phyloP scores from a whole-genome alignment of 2,888 invertebrate genomes.

The Tachina fera region DNA sequence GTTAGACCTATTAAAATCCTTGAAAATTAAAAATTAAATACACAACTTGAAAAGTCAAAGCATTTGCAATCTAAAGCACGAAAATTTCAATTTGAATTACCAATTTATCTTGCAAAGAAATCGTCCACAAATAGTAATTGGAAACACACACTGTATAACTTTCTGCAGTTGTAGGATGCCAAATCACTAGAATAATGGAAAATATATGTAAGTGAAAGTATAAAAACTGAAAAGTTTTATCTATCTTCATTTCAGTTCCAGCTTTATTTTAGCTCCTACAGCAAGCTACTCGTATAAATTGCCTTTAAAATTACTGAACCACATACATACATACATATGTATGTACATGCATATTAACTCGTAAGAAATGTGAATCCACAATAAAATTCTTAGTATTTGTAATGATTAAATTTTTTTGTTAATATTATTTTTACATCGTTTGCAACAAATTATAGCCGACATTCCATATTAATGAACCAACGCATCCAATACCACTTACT shows the following conservation, averaged over 20 bases:
- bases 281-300: not conserved
- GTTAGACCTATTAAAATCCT: conserved; percentile 13
- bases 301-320: conserved; percentile 59
- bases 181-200: no score
- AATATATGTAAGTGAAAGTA: no score
- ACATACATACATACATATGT: conserved; percentile 36
- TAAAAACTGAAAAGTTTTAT: no score
- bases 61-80: not conserved
- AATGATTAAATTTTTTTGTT: conserved; percentile 10
- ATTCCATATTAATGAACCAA: conserved; percentile 56
- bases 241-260: not conserved
- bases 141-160: no score
- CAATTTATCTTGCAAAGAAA: no score
- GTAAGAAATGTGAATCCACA: conserved; percentile 50
- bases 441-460: conserved; percentile 64
- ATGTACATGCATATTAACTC: no score
- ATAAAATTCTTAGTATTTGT: conserved; percentile 57
- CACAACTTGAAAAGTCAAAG: no score
- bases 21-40: not conserved
- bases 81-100: no score
- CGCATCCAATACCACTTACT: conserved; percentile 17
- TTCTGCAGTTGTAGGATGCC: no score
- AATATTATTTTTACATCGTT: conserved; percentile 34
- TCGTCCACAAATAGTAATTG: no score
- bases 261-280: not conserved